phyloP scores from a whole-genome alignment of 2,797 vertebrate species.

The Phrynocephalus forsythii region DNA sequence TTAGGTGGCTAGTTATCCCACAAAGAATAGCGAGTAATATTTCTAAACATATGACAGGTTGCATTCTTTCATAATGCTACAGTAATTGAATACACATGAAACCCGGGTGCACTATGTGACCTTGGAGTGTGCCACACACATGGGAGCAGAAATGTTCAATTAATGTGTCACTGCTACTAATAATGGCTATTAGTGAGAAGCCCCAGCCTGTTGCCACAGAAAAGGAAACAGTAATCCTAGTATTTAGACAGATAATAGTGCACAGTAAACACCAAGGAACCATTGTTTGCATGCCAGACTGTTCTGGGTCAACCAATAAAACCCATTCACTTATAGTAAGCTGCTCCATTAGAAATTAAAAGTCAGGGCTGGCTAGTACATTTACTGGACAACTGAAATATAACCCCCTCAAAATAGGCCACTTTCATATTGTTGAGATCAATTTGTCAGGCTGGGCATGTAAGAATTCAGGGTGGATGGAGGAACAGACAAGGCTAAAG shows the following conservation, averaged over 20 bases:
- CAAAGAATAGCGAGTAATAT: conserved; percentile 65
- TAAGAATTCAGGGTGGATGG: too few species aligned
- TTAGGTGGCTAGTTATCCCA: conserved; percentile 23
- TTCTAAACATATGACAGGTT: conserved; percentile 61
- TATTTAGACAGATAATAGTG: conserved; percentile 55
- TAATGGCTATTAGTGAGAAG: conserved; percentile 78
- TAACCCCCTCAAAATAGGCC: too few species aligned
- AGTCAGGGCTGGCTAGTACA: too few species aligned
- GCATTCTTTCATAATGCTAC: conserved; percentile 68
- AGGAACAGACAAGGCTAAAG: too few species aligned
- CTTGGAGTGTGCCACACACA: conserved; percentile 82
- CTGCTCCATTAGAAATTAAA: conserved; percentile 3
- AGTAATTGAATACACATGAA: conserved; percentile 79
- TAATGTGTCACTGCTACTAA: conserved; percentile 82
- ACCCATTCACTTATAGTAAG: conserved; percentile 28
- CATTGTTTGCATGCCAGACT: conserved; percentile 47
- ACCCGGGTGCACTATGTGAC: conserved; percentile 67
- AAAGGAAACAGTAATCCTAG: conserved; percentile 64
- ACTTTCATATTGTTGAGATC: too few species aligned
- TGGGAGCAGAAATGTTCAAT: conserved; percentile 83
- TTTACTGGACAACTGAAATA: too few species aligned
- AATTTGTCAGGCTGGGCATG: too few species aligned
- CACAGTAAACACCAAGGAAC: conserved; percentile 58
- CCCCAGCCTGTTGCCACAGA: conserved; percentile 65
- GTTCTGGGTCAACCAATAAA: conserved; percentile 53